Percentiles rank a stretch among this genome's conserved stretches.
phyloP scores from a whole-genome alignment of 2,888 invertebrate genomes.

The Cephus sareptanus region DNA sequence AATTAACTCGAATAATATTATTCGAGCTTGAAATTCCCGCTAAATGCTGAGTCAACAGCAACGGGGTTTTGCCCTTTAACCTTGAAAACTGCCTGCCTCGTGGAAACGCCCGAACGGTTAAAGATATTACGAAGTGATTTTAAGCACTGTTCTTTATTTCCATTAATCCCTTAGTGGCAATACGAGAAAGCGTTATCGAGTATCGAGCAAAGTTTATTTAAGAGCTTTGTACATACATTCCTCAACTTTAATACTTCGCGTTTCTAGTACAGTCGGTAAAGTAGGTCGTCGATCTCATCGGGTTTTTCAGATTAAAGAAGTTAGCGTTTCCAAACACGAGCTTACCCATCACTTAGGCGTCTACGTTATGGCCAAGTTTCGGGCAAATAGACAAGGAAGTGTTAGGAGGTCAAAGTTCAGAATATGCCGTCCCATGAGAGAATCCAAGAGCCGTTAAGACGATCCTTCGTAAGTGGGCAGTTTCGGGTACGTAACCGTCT shows the following conservation, averaged over 20 bases:
- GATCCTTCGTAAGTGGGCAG: conserved; percentile 1
- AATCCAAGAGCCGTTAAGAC: conserved; percentile 1
- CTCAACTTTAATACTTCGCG: not conserved
- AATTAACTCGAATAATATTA: conserved; percentile 51
- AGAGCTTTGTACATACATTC: not conserved
- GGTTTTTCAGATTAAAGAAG: not conserved
- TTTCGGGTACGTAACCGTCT: not conserved
- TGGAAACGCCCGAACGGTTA: conserved; percentile 7
- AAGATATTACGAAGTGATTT: conserved; percentile 12
- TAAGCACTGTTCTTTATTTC: conserved; percentile 10
- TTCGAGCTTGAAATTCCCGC: conserved; percentile 47
- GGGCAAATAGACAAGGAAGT: not conserved
- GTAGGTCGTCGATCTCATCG: not conserved
- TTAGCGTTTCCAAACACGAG: not conserved
- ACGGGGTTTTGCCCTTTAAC: conserved; percentile 10
- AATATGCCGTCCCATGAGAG: not conserved
- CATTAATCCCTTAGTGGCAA: conserved; percentile 11
- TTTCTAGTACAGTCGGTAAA: not conserved
- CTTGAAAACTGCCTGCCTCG: not conserved
- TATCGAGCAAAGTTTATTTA: not conserved
- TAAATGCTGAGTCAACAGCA: conserved; percentile 42
- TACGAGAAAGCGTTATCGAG: not conserved
- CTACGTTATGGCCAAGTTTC: not conserved
- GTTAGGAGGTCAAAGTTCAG: not conserved
- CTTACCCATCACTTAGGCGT: not conserved